Evolutionary conservation across 2,797 vertebrate species (phyloP), one percentile per base, ranked within the genome.

Genomic region (Pogoniulus pusillus): DNA sequence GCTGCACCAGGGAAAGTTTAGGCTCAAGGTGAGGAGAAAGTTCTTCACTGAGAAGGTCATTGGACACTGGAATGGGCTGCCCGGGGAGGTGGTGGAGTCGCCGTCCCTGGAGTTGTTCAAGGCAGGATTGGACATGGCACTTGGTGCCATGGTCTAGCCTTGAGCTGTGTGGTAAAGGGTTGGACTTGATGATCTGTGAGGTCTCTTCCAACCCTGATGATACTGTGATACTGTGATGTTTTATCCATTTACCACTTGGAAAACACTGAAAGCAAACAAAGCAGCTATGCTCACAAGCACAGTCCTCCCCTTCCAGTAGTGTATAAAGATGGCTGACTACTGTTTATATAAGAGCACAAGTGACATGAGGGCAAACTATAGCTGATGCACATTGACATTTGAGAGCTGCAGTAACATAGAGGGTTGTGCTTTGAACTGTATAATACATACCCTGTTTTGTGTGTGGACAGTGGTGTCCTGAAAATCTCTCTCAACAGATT

Each of bases 401-500:
- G 62, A 86, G 45, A 90, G 16, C 5, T 77, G n/a, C 54, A 77
- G 30, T 59, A 70, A 75, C 6, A 2, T 1, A 39, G 39, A 57
- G 47, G 39, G 26, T 30, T 93, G 63, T 89, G 69, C 58, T 85
- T 39, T 87, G 88, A 93, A 91, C 85, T 91, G 43, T 65, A 47
- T 91, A 82, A 89, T 32, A 20, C 12, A 11, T 85, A 32, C 23
- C 12, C 54, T 78, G 34, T 16, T 79, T 77, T 85, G 49, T 66
- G 29, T 51, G 53, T n/a, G 68, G 86, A 69, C n/a, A 89, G 37
- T 0, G 0, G 7, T 55, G 85, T 70, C 85, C 70, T 93, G 53
- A 87, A 96, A 93, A 93, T 60, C 26, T 90, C 77, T 72, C 68
- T 83, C 73, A 82, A 82, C 37, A 89, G 55, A 91, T 93, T 93